phyloP scores from a whole-genome alignment of 2,888 invertebrate species.

The Arrhopalites spinosus region DNA sequence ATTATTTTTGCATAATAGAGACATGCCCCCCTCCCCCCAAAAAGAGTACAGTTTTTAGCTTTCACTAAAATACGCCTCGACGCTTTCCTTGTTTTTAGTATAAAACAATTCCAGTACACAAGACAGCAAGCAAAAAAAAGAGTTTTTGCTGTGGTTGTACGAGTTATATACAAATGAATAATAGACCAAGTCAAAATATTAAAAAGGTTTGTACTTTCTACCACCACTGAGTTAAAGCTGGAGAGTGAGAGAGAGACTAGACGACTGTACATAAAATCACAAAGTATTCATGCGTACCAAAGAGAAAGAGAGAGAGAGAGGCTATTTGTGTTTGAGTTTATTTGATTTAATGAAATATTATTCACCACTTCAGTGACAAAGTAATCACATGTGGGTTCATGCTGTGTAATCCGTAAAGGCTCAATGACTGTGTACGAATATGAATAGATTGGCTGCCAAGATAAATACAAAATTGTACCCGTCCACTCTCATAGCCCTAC shows the following conservation, averaged over 20 bases:
- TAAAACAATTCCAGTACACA: too few species aligned
- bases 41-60: too few species aligned
- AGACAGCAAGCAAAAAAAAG: too few species aligned
- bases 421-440: not conserved
- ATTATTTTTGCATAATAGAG: too few species aligned
- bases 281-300: too few species aligned
- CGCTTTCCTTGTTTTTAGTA: too few species aligned
- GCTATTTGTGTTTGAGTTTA: not conserved
- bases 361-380: slow-evolving; percentile 32
- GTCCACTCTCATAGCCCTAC: not conserved
- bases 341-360: slow-evolving; percentile 32
- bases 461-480: not conserved
- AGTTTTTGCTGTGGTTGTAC: too few species aligned
- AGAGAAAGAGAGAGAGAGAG: not conserved
- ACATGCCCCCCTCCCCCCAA: too few species aligned
- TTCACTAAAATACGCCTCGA: too few species aligned
- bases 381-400: slow-evolving; percentile 27
- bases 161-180: not conserved
- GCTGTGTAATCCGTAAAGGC: slow-evolving; percentile 19
- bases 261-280: too few species aligned
- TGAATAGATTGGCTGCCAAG: slow-evolving; percentile 6
- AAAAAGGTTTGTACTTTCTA: not conserved
- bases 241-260: slow-evolving; percentile 1
- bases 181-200: not conserved
- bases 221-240: not conserved